Base-by-base conservation (phyloP, 92 coral and sea anemone genomes). In the Montipora capitata region DNA sequence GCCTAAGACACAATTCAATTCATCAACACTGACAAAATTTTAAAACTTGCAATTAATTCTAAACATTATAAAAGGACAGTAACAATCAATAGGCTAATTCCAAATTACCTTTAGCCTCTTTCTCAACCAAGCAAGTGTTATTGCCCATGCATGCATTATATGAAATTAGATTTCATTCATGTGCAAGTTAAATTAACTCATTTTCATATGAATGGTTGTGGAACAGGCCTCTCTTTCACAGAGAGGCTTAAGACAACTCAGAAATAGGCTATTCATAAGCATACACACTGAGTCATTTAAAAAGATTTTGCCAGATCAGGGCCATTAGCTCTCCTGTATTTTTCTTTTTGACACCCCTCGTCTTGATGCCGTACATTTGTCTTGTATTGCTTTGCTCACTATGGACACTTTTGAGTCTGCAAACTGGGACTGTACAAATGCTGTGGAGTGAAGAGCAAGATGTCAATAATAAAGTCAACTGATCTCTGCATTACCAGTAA, bases 341-440 rank as follows among this genome's bases (percentile, higher is more conserved):
- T 77, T 83, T 42, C 70, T 84, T 59, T 84, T 57, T n/a, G 88
- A 84, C 8, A 84, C 45, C 11, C 88, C 81, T 75, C 82, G 5
- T n/a, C 82, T 51, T 20, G 51, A 52, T 49, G 82, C 89, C 4
- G 82, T 75, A 39, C 89, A 75, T 64, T 85, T 85, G 74, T 73
- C 89, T 39, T 85, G 89, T 15, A 85, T 75, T 15, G 54, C 68
- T 76, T 85, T 85, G 7, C 76, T 63, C 41, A 85, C 89, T 14
- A 85, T 27, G 27, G 88, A 39, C 73, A 84, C 81, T 74, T 56
- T 74, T 43, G 82, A 62, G 48, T 73, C 88, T 45, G 44, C 43
- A 58, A 84, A 84, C 14, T 84, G 81, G 78, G 88, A 74, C 88
- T 84, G 73, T 49, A 84, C 88, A 84, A 84, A 72, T 84, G 88